A percentile compares a stretch with the other conserved stretches of the same genome.
Conservation (phyloP, 1,140 invertebrate species). For the Chelonus insularis region DNA sequence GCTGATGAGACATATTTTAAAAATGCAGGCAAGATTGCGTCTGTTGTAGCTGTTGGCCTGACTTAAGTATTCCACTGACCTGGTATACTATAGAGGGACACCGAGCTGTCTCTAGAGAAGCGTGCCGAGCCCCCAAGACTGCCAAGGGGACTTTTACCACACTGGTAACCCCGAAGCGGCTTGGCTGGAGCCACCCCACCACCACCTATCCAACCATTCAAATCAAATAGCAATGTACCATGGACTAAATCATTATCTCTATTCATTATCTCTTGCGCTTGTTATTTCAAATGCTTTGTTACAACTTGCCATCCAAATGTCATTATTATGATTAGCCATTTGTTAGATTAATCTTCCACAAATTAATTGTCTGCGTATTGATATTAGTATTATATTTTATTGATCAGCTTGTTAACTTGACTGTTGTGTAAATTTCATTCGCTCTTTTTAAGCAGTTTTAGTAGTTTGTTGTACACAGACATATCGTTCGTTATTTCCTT, state of each 20-base stretch:
- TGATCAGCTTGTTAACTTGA: no score
- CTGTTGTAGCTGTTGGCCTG: conserved; percentile 15
- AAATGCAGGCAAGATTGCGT: conserved; percentile 10
- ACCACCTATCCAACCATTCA: conserved; percentile 55
- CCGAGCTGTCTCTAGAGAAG: conserved; percentile 58
- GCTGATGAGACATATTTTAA: neutral
- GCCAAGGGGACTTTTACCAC: conserved; percentile 55
- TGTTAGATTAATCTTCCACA: no score
- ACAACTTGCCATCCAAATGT: no score
- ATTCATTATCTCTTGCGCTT: no score
- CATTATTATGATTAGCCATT: no score
- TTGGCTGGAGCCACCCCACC: conserved; percentile 55
- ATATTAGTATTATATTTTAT: no score
- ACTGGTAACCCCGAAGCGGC: conserved; percentile 57
- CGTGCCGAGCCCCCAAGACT: conserved; percentile 55
- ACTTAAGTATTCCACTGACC: conserved; percentile 59
- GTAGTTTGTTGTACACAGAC: no score
- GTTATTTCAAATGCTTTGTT: no score
- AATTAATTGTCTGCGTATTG: no score
- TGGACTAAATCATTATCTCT: neutral
- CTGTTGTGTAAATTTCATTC: no score
- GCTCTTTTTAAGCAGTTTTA: no score
- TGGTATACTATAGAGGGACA: conserved; percentile 65
- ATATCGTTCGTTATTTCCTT: no score
- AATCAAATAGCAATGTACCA: conserved; percentile 47